These are phyloP conservation scores for Ancistrus triradiatus DNA, from an alignment of 2,113 vertebrate species.

Conservation along the genomic window DNA sequence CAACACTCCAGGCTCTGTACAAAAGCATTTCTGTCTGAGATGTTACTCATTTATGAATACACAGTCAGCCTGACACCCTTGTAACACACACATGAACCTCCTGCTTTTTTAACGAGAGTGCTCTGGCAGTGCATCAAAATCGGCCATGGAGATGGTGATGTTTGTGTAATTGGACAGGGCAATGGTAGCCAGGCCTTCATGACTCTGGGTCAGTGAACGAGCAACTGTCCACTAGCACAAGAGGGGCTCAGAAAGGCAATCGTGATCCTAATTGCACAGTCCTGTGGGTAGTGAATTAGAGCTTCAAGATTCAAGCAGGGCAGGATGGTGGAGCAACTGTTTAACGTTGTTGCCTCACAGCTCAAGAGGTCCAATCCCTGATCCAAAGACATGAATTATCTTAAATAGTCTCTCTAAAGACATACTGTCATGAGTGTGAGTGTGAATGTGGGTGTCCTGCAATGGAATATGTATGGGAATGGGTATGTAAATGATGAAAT, in stretches of 20 bases:
- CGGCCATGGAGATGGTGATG: slow-evolving; percentile 28
- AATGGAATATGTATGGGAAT: too few relatives aligned
- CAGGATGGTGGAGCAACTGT: too few relatives aligned
- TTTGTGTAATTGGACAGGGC: slow-evolving; percentile 40
- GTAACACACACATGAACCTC: neutral
- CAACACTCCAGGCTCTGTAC: slow-evolving; percentile 9
- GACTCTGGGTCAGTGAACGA: slow-evolving; percentile 33
- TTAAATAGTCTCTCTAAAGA: too few relatives aligned
- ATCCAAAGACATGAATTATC: too few relatives aligned
- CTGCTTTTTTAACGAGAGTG: slow-evolving; percentile 40
- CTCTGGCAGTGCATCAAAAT: slow-evolving; percentile 48
- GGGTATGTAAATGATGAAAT: too few relatives aligned
- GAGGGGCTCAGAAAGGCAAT: slow-evolving; percentile 33
- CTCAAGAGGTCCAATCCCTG: too few relatives aligned
- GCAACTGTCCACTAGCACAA: slow-evolving; percentile 38
- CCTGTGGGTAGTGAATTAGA: slow-evolving; percentile 11
- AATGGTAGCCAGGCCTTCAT: slow-evolving; percentile 14
- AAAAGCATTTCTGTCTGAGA: slow-evolving; percentile 45
- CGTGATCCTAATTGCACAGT: slow-evolving; percentile 13
- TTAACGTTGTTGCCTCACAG: too few relatives aligned
- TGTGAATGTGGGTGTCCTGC: too few relatives aligned
- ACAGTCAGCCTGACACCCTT: slow-evolving; percentile 6
- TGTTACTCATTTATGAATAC: slow-evolving; percentile 41
- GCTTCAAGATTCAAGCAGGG: neutral
- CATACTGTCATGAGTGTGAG: too few relatives aligned